Percentiles rank a stretch among this genome's conserved stretches.
Conservation (phyloP, 2,888 invertebrate species). For the Gnatocerus cornutus region DNA sequence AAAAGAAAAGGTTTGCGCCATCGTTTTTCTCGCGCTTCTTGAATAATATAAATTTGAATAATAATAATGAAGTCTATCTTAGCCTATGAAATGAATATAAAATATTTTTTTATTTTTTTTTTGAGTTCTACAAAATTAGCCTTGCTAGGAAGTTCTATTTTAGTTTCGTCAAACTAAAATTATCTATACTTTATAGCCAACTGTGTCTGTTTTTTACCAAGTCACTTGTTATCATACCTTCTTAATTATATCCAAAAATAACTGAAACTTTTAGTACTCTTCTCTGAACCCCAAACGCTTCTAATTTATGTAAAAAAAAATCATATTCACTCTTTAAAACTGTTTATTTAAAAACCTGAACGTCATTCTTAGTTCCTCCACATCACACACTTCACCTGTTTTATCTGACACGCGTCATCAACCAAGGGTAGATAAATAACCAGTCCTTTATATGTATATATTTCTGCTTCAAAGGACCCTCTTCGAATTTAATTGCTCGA, state of each 20-base stretch:
- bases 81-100: too few species aligned
- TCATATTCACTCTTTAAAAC: not conserved
- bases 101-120: too few species aligned
- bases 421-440: constrained; percentile 38
- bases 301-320: constrained; percentile 1
- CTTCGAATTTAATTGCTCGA: constrained; percentile 30
- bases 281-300: not conserved
- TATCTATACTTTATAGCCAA: not conserved
- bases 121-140: not conserved
- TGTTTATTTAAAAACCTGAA: constrained; percentile 5
- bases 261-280: not conserved
- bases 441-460: constrained; percentile 16
- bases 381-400: constrained; percentile 23
- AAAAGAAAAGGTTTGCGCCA: too few species aligned
- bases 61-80: too few species aligned
- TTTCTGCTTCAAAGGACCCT: constrained; percentile 19
- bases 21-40: too few species aligned
- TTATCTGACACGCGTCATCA: constrained; percentile 39
- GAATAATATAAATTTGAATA: too few species aligned
- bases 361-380: constrained; percentile 4
- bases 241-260: not conserved
- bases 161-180: not conserved
- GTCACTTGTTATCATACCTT: not conserved
- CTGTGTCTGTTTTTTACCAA: constrained; percentile 2
- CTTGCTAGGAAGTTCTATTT: not conserved